Conservation (phyloP, 2,113 vertebrate genomes). For the Halcyon malimbica region DNA sequence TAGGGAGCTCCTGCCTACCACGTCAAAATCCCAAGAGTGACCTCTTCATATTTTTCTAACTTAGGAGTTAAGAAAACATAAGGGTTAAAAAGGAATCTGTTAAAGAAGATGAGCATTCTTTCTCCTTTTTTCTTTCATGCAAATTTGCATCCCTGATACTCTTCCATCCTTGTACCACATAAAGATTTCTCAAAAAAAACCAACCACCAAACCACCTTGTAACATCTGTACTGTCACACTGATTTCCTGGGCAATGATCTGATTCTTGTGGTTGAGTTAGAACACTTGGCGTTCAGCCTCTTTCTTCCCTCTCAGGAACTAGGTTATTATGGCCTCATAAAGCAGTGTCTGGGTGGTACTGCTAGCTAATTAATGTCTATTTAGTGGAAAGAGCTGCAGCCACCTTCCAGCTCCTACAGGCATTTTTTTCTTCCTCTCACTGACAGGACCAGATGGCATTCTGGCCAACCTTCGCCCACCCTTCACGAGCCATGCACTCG, state of each 20-base stretch:
- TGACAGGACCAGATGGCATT: constrained; percentile 15
- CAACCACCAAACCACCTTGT: background rate
- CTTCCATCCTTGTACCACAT: background rate
- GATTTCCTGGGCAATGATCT: background rate
- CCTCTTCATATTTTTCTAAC: background rate
- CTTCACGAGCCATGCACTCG: background rate
- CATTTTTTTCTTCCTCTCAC: background rate
- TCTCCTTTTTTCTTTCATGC: background rate
- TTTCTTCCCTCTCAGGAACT: background rate
- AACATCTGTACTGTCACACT: background rate
- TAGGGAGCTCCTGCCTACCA: background rate
- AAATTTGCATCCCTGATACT: background rate
- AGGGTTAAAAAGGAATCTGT: no score
- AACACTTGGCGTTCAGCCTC: background rate
- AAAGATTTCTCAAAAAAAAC: background rate
- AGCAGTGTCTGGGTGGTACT: background rate
- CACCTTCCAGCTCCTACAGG: background rate
- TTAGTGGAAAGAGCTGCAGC: constrained; percentile 4
- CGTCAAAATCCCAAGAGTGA: background rate
- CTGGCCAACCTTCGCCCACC: background rate
- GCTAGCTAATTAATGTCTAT: constrained; percentile 22
- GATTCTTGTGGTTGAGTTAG: background rate
- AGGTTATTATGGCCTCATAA: background rate
- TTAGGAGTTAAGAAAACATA: no score
- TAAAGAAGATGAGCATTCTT: background rate